phyloP scores from a whole-genome alignment of 2,797 vertebrate species.

The Sebastiscus tertius region DNA sequence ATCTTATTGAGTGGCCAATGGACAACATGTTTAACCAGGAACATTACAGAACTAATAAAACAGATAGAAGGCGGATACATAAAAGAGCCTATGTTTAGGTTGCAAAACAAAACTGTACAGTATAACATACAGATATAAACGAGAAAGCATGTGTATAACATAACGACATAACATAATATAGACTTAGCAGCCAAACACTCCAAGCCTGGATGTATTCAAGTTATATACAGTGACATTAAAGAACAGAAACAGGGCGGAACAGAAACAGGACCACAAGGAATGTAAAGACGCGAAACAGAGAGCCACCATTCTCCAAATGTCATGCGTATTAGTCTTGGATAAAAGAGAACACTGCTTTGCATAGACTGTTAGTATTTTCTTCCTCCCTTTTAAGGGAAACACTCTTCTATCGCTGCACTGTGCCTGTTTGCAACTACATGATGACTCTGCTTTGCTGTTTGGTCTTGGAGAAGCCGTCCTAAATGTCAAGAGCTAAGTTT shows the following conservation, averaged over 20 bases:
- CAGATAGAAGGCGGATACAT: neutral
- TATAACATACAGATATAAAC: slow-evolving; percentile 1
- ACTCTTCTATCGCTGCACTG: neutral
- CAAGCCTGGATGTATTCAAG: slow-evolving; percentile 35
- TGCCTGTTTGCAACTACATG: neutral
- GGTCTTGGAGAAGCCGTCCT: neutral
- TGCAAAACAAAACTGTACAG: neutral
- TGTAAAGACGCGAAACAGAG: slow-evolving; percentile 21
- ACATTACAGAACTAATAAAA: slow-evolving; percentile 1
- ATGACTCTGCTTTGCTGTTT: neutral
- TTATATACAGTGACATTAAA: slow-evolving; percentile 17
- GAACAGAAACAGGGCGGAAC: slow-evolving; percentile 16
- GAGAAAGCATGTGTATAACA: neutral
- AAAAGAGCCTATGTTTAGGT: neutral
- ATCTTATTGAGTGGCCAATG: neutral
- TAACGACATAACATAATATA: neutral
- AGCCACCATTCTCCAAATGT: slow-evolving; percentile 29
- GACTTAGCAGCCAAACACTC: slow-evolving; percentile 14
- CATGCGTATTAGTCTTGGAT: slow-evolving; percentile 13
- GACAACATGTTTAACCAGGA: neutral
- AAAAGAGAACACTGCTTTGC: slow-evolving; percentile 6
- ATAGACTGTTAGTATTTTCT: neutral
- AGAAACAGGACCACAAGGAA: slow-evolving; percentile 30
- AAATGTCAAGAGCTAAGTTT: neutral
- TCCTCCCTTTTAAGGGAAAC: slow-evolving; percentile 20